Conservation (phyloP, 1,140 invertebrate species). For the Ooceraea biroi region DNA sequence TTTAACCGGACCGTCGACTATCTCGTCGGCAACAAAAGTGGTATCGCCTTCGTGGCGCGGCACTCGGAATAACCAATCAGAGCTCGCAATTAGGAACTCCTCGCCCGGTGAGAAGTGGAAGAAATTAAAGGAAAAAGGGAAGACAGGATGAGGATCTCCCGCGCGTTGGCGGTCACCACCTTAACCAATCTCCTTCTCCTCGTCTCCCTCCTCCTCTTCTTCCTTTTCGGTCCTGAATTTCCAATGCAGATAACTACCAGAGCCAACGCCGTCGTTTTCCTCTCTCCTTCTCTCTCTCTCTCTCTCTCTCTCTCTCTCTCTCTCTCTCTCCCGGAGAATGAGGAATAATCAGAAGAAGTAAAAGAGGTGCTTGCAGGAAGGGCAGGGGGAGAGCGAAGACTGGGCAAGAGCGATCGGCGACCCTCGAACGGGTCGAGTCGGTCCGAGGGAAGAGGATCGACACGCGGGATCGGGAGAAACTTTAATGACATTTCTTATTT, state of each 20-base stretch:
- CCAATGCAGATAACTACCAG: constrained; percentile 74
- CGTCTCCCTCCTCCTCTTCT: neutral
- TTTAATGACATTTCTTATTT: constrained; percentile 80
- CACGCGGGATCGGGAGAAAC: constrained; percentile 73
- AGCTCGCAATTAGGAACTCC: constrained; percentile 65
- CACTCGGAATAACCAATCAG: constrained; percentile 62
- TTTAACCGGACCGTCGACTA: constrained; percentile 38
- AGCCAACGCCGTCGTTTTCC: constrained; percentile 23
- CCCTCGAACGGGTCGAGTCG: constrained; percentile 38
- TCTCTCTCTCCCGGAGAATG: constrained; percentile 60
- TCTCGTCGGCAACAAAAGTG: constrained; percentile 39
- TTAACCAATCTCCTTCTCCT: constrained; percentile 11
- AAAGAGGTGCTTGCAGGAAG: neutral
- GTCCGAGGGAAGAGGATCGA: constrained; percentile 69
- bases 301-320: neutral
- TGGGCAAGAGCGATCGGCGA: constrained; percentile 38
- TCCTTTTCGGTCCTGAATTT: constrained; percentile 58
- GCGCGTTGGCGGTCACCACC: constrained; percentile 37
- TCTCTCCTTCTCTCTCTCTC: neutral
- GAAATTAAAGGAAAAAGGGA: constrained; percentile 23
- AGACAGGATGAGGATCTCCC: constrained; percentile 20
- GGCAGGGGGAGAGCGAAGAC: constrained; percentile 7
- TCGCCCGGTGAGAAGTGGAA: constrained; percentile 35
- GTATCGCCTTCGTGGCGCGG: constrained; percentile 43
- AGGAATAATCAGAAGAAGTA: constrained; percentile 73